These are phyloP conservation scores for Dilophus febrilis DNA, from an alignment of 2,888 invertebrate species.

Conservation along the genomic window DNA sequence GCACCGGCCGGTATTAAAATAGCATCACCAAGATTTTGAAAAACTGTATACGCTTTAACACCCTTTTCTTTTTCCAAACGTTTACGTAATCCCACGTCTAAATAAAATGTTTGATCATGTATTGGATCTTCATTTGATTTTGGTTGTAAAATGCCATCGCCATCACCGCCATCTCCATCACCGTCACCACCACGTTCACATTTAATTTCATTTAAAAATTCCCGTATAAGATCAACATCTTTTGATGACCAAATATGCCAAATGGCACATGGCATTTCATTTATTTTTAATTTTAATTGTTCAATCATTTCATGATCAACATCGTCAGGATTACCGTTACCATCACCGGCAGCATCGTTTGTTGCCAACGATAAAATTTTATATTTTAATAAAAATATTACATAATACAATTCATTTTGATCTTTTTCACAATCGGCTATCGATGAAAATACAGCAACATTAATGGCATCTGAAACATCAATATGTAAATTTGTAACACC, in stretches of 20 bases:
- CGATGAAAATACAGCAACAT: conserved; percentile 96
- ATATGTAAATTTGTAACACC: conserved; percentile 85
- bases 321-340: conserved; percentile 62
- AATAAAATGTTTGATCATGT: conserved; percentile 92
- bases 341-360: conserved; percentile 85
- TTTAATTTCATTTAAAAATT: conserved; percentile 76
- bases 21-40: conserved; percentile 92
- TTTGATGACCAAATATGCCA: conserved; percentile 95
- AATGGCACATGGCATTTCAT: conserved; percentile 79
- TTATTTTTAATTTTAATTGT: conserved; percentile 77
- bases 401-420: too few relatives aligned
- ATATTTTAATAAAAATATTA: too few relatives aligned
- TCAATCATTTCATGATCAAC: conserved; percentile 62
- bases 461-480: conserved; percentile 94
- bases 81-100: conserved; percentile 73
- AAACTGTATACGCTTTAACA: conserved; percentile 87
- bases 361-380: conserved; percentile 92
- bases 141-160: too few relatives aligned
- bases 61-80: conserved; percentile 81
- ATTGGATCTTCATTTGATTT: conserved; percentile 90
- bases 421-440: too few relatives aligned
- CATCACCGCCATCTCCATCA: too few relatives aligned
- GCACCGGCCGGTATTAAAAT: conserved; percentile 97
- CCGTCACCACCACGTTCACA: conserved; percentile 73
- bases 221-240: conserved; percentile 91